phyloP scores from a whole-genome alignment of 2,113 vertebrate species.

The Amphiprion ocellaris region DNA sequence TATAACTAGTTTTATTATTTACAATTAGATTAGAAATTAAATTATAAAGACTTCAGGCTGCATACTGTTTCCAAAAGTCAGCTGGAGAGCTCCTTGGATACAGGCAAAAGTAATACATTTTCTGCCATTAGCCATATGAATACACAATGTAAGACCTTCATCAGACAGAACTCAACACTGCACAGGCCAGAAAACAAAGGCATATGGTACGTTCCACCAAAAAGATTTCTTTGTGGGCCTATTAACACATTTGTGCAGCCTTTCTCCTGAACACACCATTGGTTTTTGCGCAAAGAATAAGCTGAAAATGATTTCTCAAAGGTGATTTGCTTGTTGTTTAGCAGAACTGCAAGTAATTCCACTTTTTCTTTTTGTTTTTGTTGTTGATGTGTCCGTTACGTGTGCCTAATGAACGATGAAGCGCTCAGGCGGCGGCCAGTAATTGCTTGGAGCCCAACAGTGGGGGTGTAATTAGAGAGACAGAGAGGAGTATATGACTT shows the following conservation, averaged over 20 bases:
- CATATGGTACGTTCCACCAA: not conserved
- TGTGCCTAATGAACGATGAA: constrained; percentile 78
- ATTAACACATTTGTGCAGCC: not conserved
- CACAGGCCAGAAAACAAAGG: not conserved
- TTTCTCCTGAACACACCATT: constrained; percentile 6
- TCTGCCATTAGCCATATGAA: too few relatives aligned
- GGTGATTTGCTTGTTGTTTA: constrained; percentile 17
- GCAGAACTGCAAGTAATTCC: constrained; percentile 45
- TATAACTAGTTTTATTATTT: too few relatives aligned
- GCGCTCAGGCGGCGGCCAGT: constrained; percentile 72
- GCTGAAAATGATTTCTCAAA: not conserved
- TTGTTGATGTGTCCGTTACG: constrained; percentile 75
- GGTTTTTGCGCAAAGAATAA: constrained; percentile 6
- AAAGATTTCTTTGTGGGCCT: not conserved
- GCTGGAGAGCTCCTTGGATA: too few relatives aligned
- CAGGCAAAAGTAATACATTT: too few relatives aligned
- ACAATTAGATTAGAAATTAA: too few relatives aligned
- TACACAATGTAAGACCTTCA: too few relatives aligned
- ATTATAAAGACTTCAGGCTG: too few relatives aligned
- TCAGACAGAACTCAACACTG: too few relatives aligned
- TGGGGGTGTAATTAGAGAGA: constrained; percentile 79
- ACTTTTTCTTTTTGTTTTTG: constrained; percentile 69
- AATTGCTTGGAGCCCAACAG: constrained; percentile 79
- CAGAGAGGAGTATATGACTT: constrained; percentile 79
- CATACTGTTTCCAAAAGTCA: too few relatives aligned